Evolutionary conservation across 2,888 invertebrate species (phyloP), one percentile per base, ranked within the genome.

Genomic region (Caenorhabditis wallacei): DNA sequence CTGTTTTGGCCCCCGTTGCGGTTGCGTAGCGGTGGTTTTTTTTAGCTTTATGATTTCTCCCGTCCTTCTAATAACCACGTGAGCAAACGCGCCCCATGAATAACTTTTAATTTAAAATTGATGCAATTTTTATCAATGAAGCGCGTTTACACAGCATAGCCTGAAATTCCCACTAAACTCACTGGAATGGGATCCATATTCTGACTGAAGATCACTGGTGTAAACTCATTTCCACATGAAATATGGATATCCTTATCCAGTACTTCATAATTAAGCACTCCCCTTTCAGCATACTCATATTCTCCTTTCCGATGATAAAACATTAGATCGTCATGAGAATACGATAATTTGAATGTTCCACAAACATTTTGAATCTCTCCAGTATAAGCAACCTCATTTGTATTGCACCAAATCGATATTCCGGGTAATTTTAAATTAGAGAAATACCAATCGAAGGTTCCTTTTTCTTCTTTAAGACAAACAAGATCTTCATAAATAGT

Each of bases 131-230:
- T n/a, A n/a, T n/a, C n/a, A n/a, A n/a, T n/a, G n/a, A n/a, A n/a
- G n/a, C n/a, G n/a, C n/a, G n/a, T n/a, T n/a, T n/a, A n/a, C n/a
- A n/a, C n/a, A n/a, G n/a, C n/a, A n/a, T n/a, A n/a, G n/a, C n/a
- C n/a, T n/a, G n/a, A n/a, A n/a, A n/a, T n/a, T n/a, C n/a, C n/a
- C n/a, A n/a, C n/a, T n/a, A n/a, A n/a, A n/a, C 59, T 40, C 18
- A 59, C 59, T 22, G 5, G n/a, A 20, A 59, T 22, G 2, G 59
- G 59, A 40, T 59, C 59, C 18, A 35, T 40, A 40, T 59, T 59
- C 59, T 18, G 18, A 22, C 40, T 59, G 40, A 59, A 59, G 40
- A 59, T 22, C 10, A 59, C 16, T 2, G 35, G 5, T 5, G 30
- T 35, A 10, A n/a, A 56, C 3, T 35, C 56, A 1, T n/a, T 1